Conservation (phyloP, 2,797 vertebrate species). For the Novumbra hubbsi region DNA sequence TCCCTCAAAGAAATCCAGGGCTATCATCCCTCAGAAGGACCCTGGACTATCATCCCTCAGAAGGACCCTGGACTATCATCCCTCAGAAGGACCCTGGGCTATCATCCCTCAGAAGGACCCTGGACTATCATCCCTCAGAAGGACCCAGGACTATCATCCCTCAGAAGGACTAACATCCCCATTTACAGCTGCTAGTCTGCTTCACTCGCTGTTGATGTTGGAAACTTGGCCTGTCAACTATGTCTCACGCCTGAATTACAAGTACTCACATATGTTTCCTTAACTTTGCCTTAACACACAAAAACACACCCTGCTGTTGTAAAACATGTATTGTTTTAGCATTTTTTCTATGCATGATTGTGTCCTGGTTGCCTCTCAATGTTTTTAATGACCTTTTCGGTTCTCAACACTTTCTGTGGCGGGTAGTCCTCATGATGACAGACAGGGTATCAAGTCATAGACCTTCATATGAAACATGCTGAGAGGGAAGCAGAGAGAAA, state of each 20-base stretch:
- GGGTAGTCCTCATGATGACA: slow-evolving; percentile 65
- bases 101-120: too few relatives aligned
- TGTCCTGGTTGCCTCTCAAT: slow-evolving; percentile 58
- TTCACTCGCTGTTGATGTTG: slow-evolving; percentile 58
- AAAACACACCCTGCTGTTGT: slow-evolving; percentile 42
- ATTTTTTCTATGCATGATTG: slow-evolving; percentile 51
- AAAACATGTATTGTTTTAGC: slow-evolving; percentile 58
- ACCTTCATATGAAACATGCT: slow-evolving; percentile 73
- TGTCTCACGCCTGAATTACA: slow-evolving; percentile 55
- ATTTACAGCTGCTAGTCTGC: slow-evolving; percentile 33
- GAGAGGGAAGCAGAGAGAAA: slow-evolving; percentile 7
- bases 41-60: too few relatives aligned
- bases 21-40: too few relatives aligned
- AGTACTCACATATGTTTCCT: slow-evolving; percentile 62
- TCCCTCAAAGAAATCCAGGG: too few relatives aligned
- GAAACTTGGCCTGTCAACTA: slow-evolving; percentile 53
- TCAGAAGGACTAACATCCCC: slow-evolving; percentile 39
- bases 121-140: too few relatives aligned
- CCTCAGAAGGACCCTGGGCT: too few relatives aligned
- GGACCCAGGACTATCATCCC: too few relatives aligned
- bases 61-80: too few relatives aligned
- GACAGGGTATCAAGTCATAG: slow-evolving; percentile 63
- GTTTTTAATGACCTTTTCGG: slow-evolving; percentile 61
- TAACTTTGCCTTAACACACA: slow-evolving; percentile 45
- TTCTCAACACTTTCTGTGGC: slow-evolving; percentile 57